Conservation (phyloP, 92 coral and sea anemone species). For the Zoanthus gigantus region DNA sequence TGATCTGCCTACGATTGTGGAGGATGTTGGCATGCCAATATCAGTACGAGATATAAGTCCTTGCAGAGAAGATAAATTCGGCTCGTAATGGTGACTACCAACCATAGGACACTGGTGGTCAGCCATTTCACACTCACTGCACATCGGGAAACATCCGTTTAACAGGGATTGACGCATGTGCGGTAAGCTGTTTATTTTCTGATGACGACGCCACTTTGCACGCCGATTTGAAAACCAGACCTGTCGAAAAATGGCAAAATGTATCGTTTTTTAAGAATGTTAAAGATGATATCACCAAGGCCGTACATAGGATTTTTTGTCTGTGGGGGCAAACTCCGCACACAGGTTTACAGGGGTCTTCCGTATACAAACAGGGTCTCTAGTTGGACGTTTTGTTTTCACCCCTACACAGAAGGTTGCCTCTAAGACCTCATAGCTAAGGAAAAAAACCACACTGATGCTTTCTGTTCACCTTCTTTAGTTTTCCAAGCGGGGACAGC, state of each 20-base stretch:
- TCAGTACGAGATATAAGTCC: conserved; percentile 64
- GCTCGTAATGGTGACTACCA: conserved; percentile 73
- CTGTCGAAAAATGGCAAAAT: conserved; percentile 57
- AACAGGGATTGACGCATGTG: conserved; percentile 91
- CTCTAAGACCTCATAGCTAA: no score
- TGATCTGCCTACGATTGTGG: conserved; percentile 27
- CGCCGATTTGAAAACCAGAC: conserved; percentile 99
- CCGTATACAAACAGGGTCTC: no score
- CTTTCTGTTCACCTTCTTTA: no score
- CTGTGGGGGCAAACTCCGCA: no score
- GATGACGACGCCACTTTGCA: conserved; percentile 99
- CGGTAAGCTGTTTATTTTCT: conserved; percentile 92
- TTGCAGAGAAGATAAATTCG: conserved; percentile 68
- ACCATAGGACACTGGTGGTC: conserved; percentile 86
- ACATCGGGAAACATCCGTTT: conserved; percentile 93
- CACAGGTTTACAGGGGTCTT: no score
- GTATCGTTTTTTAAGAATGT: no score
- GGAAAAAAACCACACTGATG: no score
- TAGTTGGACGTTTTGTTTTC: no score
- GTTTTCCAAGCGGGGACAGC: no score
- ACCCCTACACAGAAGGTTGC: no score
- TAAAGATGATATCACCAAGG: no score
- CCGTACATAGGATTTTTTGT: no score
- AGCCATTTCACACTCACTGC: conserved; percentile 94
- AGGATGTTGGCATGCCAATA: conserved; percentile 33